Evolutionary conservation across 2,797 vertebrate species (phyloP), one percentile per base, ranked within the genome.

Genomic region (Pseudomugil tenellus): DNA sequence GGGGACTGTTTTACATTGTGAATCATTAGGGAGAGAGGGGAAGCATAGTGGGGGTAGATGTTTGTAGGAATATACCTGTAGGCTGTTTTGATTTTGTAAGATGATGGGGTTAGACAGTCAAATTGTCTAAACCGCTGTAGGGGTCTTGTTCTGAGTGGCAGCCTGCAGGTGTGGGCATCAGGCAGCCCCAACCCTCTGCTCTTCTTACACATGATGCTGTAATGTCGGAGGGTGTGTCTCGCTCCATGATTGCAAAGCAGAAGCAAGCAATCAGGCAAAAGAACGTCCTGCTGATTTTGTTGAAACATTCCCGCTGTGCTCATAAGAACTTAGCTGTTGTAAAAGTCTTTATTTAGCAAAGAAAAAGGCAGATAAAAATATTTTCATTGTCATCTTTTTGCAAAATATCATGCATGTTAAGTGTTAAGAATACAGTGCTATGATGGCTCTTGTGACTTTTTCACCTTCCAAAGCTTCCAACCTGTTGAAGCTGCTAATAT

Each of bases 51-150:
- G 28, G 51, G 49, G 59, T 53, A 3, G 68, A 16, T 54, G 64
- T 84, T 80, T 80, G 67, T 21, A 46, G 54, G 28, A 59, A 79
- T 3, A 58, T 82, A 72, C 73, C 72, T 78, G 72, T 71, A 54
- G 72, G 78, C 76, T 85, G 75, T 80, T 87, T 79, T 87, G 80
- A 85, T 90, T 84, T 74, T 72, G 54, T 61, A 46, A 68, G 84
- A 84, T 81, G 75, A 84, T 61, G 67, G 74, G 76, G 66, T 60
- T 67, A 69, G 57, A 59, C 83, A 84, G 76, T 73, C 60, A 76
- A 76, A 84, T 70, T 64, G 66, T 80, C 71, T 72, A 65, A 88
- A 74, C 63, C 78, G 62, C 82, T 85, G 67, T 46, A 2, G 79
- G 80, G 72, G 67, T 67, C 41, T 74, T 31, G 56, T 79, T 82